Evolutionary conservation across 1,140 invertebrate genomes (phyloP).

Genomic region (Pseudomyrmex cubaensis): DNA sequence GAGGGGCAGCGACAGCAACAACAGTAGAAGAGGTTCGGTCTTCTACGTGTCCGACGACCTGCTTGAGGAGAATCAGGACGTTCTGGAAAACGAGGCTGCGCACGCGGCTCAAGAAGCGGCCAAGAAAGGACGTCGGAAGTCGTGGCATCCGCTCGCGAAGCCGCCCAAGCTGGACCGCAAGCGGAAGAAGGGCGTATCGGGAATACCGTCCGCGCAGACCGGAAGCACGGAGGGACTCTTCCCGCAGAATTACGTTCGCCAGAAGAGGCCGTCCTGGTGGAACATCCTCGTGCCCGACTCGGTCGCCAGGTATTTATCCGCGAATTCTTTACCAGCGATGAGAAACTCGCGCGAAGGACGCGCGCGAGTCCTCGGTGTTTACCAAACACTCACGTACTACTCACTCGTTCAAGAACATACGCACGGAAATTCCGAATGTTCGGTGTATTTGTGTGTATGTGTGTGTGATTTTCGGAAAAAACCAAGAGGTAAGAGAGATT

Average conservation of each 20-base stretch:
- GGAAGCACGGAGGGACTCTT: slow-evolving; percentile 86
- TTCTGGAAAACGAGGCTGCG: slow-evolving; percentile 76
- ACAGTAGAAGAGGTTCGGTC: slow-evolving; percentile 72
- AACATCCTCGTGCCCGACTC: slow-evolving; percentile 92
- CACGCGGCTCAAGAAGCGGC: slow-evolving; percentile 83
- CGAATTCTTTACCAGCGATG: too few relatives aligned
- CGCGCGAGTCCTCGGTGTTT: background rate
- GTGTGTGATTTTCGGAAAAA: too few relatives aligned
- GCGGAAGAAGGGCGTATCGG: slow-evolving; percentile 88
- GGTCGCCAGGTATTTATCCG: slow-evolving; percentile 80
- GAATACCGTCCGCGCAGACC: slow-evolving; percentile 76
- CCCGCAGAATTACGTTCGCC: slow-evolving; percentile 84
- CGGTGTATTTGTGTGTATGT: too few relatives aligned
- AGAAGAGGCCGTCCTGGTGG: slow-evolving; percentile 94
- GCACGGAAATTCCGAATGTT: too few relatives aligned
- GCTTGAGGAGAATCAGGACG: slow-evolving; percentile 81
- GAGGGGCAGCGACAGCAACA: slow-evolving; percentile 62
- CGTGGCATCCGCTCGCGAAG: slow-evolving; percentile 88
- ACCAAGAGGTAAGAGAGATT: too few relatives aligned
- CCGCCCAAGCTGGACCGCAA: slow-evolving; percentile 88
- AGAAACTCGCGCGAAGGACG: background rate
- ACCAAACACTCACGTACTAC: slow-evolving; percentile 6
- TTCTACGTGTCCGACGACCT: slow-evolving; percentile 80
- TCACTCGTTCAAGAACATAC: background rate
- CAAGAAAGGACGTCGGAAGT: slow-evolving; percentile 87